phyloP scores from a whole-genome alignment of 2,888 invertebrate species.

The Eilema griseolum region DNA sequence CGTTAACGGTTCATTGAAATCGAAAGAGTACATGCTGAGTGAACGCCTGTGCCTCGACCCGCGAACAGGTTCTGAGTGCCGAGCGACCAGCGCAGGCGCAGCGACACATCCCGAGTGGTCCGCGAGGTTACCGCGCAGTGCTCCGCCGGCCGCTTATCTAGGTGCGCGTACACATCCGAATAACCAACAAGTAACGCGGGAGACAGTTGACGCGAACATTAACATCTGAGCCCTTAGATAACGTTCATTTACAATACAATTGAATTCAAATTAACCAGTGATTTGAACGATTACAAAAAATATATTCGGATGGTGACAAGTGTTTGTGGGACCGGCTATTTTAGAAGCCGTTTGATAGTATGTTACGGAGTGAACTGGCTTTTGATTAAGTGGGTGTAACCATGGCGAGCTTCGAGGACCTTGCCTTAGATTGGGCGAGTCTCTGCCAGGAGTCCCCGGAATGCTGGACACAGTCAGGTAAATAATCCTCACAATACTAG shows the following conservation, averaged over 20 bases:
- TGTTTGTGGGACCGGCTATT: conserved; percentile 67
- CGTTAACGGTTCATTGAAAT: conserved; percentile 86
- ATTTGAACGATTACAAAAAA: conserved; percentile 33
- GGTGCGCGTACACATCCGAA: conserved; percentile 71
- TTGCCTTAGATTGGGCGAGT: conserved; percentile 89
- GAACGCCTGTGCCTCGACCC: conserved; percentile 65
- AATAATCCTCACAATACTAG: conserved; percentile 61
- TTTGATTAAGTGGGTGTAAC: conserved; percentile 63
- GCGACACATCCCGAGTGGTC: conserved; percentile 76
- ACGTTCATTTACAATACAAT: conserved; percentile 57
- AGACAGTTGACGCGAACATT: conserved; percentile 61
- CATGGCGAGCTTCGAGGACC: conserved; percentile 89
- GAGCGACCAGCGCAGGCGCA: conserved; percentile 43
- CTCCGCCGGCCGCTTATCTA: conserved; percentile 76
- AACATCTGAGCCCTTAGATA: conserved; percentile 49
- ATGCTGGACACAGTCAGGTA: conserved; percentile 89
- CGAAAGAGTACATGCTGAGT: conserved; percentile 76
- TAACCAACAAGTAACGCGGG: conserved; percentile 52
- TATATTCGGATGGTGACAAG: conserved; percentile 63
- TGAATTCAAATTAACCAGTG: conserved; percentile 40
- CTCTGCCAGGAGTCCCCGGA: conserved; percentile 88
- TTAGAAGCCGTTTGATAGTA: conserved; percentile 60
- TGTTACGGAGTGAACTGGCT: conserved; percentile 65
- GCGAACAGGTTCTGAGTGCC: conserved; percentile 79
- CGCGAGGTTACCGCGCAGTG: conserved; percentile 77